Evolutionary conservation across 2,888 invertebrate genomes (phyloP).

Genomic region (Conomelus anceps): DNA sequence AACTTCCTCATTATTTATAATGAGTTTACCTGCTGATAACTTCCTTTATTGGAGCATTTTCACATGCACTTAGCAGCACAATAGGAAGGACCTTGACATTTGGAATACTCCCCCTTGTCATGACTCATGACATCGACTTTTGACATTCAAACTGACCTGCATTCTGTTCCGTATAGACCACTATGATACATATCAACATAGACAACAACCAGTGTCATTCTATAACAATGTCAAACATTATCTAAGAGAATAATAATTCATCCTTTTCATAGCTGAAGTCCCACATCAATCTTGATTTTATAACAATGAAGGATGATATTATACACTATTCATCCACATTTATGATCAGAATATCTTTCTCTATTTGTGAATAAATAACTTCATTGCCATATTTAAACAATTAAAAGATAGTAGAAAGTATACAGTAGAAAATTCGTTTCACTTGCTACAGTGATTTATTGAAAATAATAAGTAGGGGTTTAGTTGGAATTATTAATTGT

Average conservation of each 20-base stretch:
- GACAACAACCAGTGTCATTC: neutral
- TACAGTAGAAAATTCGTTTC: too few species aligned
- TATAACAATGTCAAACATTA: neutral
- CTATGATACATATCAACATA: neutral
- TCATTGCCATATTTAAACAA: too few species aligned
- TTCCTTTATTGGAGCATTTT: neutral
- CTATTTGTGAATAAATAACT: too few species aligned
- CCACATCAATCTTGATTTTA: too few species aligned
- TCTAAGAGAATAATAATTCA: neutral
- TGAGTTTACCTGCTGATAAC: neutral
- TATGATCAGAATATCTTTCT: too few species aligned
- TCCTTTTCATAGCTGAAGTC: neutral
- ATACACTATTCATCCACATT: too few species aligned
- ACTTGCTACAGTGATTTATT: too few species aligned
- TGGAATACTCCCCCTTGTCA: neutral
- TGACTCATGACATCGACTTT: neutral
- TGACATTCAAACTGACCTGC: neutral
- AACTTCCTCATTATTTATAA: neutral
- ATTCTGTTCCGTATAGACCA: neutral
- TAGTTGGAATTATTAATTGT: too few species aligned
- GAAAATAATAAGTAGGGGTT: too few species aligned
- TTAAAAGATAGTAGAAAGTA: too few species aligned
- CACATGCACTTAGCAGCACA: neutral
- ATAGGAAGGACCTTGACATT: neutral
- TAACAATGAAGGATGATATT: too few species aligned